Evolutionary conservation across 2,888 invertebrate species (phyloP), one percentile per base, ranked within the genome.

Genomic region (Blera fallax): DNA sequence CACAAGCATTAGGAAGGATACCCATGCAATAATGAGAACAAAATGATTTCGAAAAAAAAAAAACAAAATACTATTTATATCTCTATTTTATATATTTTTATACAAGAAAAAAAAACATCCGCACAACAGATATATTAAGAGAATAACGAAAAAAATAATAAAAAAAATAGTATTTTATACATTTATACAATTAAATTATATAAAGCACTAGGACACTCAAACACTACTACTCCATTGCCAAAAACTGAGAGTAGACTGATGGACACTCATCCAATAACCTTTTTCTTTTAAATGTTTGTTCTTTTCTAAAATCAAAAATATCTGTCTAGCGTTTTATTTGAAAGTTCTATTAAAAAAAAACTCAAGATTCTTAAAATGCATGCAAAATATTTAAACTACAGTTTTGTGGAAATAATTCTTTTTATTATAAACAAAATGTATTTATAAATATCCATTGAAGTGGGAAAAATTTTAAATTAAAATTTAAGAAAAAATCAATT

Each of bases 71-170:
- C 74, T 84, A 80, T 80, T 84, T 84, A 74, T 80, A 84, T 70
- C 83, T 79, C 72, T 78, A 84, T 84, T 84, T 84, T 79, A 84
- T 84, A 84, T 84, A 84, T 84, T 84, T 84, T 84, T 84, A 80
- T 84, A 84, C 84, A 84, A 84, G 67, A 69, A 73, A 56, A 27
- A 45, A 40, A 7, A 65, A 45, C 79, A 84, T 79, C 74, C 84
- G 84, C 84, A 84, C 84, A 84, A 84, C 70, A 74, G 69, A 73
- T 73, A 73, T 65, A 74, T 60, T 73, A 79, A 73, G 62, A 73
- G 45, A 72, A 54, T 54, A 52, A 78, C 40, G 62, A 62, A 62
- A 21, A 54, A 50, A 32, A 81, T 78, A 83, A 52, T 52, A 62
- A 21, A 54, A 50, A 32, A 81, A 83, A 83, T 73, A 78, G 84